Evolutionary conservation across 1,140 invertebrate species (phyloP), one percentile per base, ranked within the genome.

Genomic region (Drosophila elegans): DNA sequence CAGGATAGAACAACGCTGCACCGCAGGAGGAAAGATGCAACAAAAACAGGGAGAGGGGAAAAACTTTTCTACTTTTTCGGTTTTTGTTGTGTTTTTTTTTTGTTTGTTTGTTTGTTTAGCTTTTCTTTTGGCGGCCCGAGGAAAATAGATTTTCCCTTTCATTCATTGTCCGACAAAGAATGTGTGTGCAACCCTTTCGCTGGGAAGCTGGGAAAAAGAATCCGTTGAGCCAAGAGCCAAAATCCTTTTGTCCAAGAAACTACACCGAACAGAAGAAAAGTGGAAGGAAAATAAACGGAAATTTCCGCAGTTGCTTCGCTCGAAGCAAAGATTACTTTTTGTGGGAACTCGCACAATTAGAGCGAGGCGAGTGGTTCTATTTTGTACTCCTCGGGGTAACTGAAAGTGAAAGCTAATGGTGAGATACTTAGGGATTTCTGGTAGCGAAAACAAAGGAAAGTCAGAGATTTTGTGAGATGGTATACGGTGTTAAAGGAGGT

Each of bases 331-430:
- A 73, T 67, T 61, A 57, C 52, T 57, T 71, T 72, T 89, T 89
- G 84, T 89, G 84, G 84, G 84, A 89, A 89, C 80, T 90, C 68
- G 85, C 85, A 89, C 84, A 89, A 89, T 89, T 89, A 89, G 84
- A 73, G 84, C 75, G 59, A 64, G 71, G 74, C 66, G 72, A 83
- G 78, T 79, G 55, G 44, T 54, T 41, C 54, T 29, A 45, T 57
- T 52, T 55, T 45, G 10, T 38, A 29, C 34, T 57, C 13, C 25
- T 39, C 27, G 21, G 45, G 46, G 62, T 42, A 29, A 12, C 41
- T 36, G 42, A 25, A 46, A 53, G 29, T 42, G 48, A 45, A 32
- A 41, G 36, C 34, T 66, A 53, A 57, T 59, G 25, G 13, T 44
- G 41, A 62, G 73, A 74, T 74, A 64, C 57, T 62, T 51, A 53